A percentile compares a stretch with the other conserved stretches of the same genome.
Evolutionary conservation across 2,113 vertebrate genomes (phyloP).

Genomic region (Tympanuchus pallidicinctus): DNA sequence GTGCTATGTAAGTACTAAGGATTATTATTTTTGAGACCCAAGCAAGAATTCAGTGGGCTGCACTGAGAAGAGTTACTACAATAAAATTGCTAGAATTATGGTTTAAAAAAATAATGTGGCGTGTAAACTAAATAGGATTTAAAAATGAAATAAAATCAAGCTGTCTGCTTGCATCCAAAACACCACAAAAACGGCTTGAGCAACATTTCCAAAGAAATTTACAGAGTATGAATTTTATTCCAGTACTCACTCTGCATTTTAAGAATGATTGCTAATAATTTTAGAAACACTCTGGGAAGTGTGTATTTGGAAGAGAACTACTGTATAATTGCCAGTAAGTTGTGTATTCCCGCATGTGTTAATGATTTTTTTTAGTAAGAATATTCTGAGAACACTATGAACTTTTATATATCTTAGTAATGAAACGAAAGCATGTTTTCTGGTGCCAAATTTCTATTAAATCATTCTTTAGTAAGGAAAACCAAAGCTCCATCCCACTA

Average conservation of each 20-base stretch:
- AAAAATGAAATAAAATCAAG: not conserved
- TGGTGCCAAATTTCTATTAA: conserved; percentile 82
- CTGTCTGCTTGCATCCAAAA: not conserved
- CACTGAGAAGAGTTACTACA: conserved; percentile 36
- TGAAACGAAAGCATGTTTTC: conserved; percentile 78
- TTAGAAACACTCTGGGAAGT: conserved; percentile 64
- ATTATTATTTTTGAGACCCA: conserved; percentile 34
- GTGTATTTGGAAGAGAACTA: conserved; percentile 71
- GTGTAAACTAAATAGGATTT: conserved; percentile 60
- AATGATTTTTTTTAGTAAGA: conserved; percentile 72
- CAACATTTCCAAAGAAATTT: not conserved
- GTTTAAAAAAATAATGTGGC: conserved; percentile 47
- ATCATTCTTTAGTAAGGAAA: conserved; percentile 53
- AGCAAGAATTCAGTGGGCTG: conserved; percentile 25
- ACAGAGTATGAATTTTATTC: conserved; percentile 22
- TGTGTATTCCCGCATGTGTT: conserved; percentile 73
- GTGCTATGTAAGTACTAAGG: conserved; percentile 32
- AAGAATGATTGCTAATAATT: conserved; percentile 44
- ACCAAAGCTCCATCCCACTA: conserved; percentile 70
- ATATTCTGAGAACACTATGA: conserved; percentile 67
- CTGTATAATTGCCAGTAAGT: conserved; percentile 72
- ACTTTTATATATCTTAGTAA: conserved; percentile 77
- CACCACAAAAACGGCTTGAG: not conserved
- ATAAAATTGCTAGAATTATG: conserved; percentile 44
- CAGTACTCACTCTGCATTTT: conserved; percentile 46